Conservation (phyloP, 1,140 invertebrate genomes). For the Dufourea novaeangliae region DNA sequence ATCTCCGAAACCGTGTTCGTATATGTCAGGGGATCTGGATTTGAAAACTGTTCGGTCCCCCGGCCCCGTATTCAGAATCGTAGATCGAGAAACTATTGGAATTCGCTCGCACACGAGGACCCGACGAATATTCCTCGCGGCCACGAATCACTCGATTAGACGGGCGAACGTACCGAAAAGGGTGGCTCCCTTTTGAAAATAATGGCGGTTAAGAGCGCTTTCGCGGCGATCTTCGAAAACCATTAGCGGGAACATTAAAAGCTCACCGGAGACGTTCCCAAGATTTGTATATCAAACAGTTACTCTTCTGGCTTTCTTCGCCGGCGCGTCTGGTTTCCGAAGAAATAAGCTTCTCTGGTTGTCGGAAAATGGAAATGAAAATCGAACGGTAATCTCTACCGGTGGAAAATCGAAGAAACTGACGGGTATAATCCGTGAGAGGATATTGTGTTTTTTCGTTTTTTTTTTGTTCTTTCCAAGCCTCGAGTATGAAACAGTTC, state of each 20-base stretch:
- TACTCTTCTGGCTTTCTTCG: neutral
- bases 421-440: neutral
- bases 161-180: conserved; percentile 3
- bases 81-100: neutral
- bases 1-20: neutral
- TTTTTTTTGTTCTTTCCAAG: too few species aligned
- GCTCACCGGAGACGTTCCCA: neutral
- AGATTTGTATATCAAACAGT: conserved; percentile 2
- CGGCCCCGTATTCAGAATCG: neutral
- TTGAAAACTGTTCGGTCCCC: neutral
- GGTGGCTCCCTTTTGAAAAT: conserved; percentile 17
- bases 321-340: neutral
- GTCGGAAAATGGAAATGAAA: neutral
- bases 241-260: conserved; percentile 32
- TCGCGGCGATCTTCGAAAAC: neutral
- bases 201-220: neutral
- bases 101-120: too few species aligned
- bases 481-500: neutral
- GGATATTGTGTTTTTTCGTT: too few species aligned
- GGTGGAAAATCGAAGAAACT: neutral
- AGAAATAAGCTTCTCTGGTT: neutral
- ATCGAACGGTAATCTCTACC: neutral
- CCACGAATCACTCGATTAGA: conserved; percentile 8
- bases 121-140: neutral
- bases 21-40: neutral